These are phyloP conservation scores for Platycheirus rosarum DNA, from an alignment of 2,888 invertebrate genomes.

Conservation along the genomic window DNA sequence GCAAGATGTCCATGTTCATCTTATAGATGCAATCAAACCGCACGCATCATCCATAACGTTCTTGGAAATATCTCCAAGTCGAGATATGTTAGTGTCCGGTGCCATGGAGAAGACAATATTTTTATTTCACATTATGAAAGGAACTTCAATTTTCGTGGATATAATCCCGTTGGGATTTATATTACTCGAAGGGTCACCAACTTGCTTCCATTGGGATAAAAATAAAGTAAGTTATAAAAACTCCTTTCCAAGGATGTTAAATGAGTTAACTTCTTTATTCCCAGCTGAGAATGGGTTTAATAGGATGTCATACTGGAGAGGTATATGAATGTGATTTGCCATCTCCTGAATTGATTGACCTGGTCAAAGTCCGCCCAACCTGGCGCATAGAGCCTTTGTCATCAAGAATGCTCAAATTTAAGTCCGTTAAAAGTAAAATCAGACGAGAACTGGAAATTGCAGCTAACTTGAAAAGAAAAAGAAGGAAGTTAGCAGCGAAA, in stretches of 20 bases:
- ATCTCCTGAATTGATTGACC: slow-evolving; percentile 82
- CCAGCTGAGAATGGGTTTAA: slow-evolving; percentile 81
- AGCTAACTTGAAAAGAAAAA: slow-evolving; percentile 84
- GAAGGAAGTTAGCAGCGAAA: slow-evolving; percentile 84
- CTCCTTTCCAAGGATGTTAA: not conserved
- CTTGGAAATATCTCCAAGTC: slow-evolving; percentile 85
- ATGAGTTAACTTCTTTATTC: slow-evolving; percentile 2
- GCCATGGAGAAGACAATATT: slow-evolving; percentile 88
- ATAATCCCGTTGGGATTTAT: slow-evolving; percentile 88
- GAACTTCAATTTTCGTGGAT: slow-evolving; percentile 81
- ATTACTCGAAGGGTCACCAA: slow-evolving; percentile 85
- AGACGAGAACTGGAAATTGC: slow-evolving; percentile 85
- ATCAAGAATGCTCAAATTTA: slow-evolving; percentile 81
- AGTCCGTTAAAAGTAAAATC: slow-evolving; percentile 85
- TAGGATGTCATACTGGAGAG: slow-evolving; percentile 85
- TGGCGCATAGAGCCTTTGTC: slow-evolving; percentile 78
- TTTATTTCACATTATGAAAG: slow-evolving; percentile 84
- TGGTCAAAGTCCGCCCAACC: slow-evolving; percentile 76
- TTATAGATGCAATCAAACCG: slow-evolving; percentile 85
- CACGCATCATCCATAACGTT: slow-evolving; percentile 86
- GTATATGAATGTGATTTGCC: slow-evolving; percentile 84
- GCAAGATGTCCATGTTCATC: slow-evolving; percentile 75
- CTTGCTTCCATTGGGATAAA: slow-evolving; percentile 87
- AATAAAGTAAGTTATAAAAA: slow-evolving; percentile 80
- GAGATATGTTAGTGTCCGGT: slow-evolving; percentile 86